Evolutionary conservation across 2,888 invertebrate genomes (phyloP).

Genomic region (Scaptomyza caliginosa): DNA sequence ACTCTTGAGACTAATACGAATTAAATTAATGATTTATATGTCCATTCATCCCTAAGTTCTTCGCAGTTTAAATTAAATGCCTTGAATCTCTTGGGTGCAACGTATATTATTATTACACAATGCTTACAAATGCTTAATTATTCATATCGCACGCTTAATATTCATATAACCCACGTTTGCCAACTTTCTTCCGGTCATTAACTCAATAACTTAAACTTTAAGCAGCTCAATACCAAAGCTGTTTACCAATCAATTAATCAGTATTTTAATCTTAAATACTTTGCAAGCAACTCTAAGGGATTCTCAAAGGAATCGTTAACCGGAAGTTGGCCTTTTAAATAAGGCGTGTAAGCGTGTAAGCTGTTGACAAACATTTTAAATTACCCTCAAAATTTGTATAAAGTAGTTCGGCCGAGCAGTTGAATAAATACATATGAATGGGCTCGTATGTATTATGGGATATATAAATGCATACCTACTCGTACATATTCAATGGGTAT

Average conservation of each 20-base stretch:
- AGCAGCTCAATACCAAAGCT: background rate
- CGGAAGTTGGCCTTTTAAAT: background rate
- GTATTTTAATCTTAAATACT: background rate
- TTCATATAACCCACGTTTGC: background rate
- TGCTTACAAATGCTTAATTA: background rate
- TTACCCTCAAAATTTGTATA: conserved; percentile 2
- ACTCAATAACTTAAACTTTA: background rate
- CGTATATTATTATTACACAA: background rate
- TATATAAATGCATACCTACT: too few relatives aligned
- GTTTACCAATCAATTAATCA: background rate
- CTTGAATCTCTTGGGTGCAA: background rate
- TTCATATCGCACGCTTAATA: background rate
- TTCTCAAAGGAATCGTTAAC: background rate
- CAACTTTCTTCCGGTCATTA: conserved; percentile 2
- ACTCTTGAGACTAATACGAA: background rate
- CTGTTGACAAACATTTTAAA: conserved; percentile 6
- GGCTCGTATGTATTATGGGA: conserved; percentile 8
- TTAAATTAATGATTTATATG: background rate
- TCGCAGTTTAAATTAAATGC: background rate
- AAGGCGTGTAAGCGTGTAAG: background rate
- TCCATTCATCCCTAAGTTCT: background rate
- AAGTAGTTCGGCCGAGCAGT: background rate
- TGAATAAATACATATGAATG: background rate
- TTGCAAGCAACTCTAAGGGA: too few relatives aligned
- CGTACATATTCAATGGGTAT: conserved; percentile 5